A percentile compares a stretch with the other conserved stretches of the same genome.
These are phyloP conservation scores for Andrena dorsata DNA, from an alignment of 2,888 invertebrate genomes.

Conservation along the genomic window DNA sequence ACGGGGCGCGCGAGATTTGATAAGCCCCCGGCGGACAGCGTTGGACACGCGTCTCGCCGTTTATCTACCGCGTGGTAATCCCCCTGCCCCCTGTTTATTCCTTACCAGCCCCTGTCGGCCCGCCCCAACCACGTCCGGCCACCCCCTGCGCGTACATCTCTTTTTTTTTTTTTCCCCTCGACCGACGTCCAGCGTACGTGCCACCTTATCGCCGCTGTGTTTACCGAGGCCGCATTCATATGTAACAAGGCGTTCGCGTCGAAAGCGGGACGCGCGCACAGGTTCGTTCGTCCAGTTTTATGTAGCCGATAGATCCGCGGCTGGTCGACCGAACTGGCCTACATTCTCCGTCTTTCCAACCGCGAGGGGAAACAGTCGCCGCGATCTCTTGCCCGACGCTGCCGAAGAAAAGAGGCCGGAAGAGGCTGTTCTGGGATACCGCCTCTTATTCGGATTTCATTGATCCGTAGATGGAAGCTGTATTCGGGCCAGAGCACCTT, in stretches of 20 bases:
- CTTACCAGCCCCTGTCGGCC: neutral
- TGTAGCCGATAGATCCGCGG: constrained; percentile 64
- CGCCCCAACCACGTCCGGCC: neutral
- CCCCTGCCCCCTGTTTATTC: constrained; percentile 28
- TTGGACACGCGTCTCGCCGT: constrained; percentile 56
- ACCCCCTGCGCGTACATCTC: neutral
- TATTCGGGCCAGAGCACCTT: constrained; percentile 32
- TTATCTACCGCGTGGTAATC: constrained; percentile 34
- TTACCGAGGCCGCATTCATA: constrained; percentile 26
- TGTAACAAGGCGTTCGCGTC: constrained; percentile 49
- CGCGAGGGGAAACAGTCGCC: constrained; percentile 29
- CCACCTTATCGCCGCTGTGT: constrained; percentile 5
- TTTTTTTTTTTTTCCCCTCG: constrained; percentile 3
- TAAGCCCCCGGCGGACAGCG: constrained; percentile 37
- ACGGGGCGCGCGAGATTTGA: constrained; percentile 39
- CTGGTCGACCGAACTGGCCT: constrained; percentile 59
- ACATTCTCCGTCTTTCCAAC: constrained; percentile 51
- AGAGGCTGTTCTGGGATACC: constrained; percentile 48
- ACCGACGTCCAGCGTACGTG: neutral
- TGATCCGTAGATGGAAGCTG: constrained; percentile 66
- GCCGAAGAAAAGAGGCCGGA: constrained; percentile 51
- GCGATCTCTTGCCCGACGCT: constrained; percentile 36
- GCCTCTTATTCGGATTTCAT: constrained; percentile 68
- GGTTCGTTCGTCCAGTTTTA: constrained; percentile 53
- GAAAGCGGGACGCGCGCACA: constrained; percentile 30